Evolutionary conservation across 2,888 invertebrate genomes (phyloP).

Genomic region (Brachylomia viminalis): DNA sequence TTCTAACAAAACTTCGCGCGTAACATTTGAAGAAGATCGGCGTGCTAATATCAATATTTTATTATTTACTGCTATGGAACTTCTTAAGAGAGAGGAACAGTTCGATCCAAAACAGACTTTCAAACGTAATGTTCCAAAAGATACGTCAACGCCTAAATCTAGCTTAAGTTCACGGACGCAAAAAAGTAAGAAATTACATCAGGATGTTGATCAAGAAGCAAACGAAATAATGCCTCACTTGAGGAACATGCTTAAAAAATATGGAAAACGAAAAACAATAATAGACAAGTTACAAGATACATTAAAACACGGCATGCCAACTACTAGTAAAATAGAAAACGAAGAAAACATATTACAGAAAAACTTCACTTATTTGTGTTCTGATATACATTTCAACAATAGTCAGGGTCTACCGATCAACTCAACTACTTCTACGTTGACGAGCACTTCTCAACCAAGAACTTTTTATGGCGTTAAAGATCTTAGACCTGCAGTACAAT

Average conservation of each 20-base stretch:
- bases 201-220: not conserved
- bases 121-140: constrained; percentile 12
- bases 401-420: not conserved
- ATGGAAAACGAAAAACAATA: constrained; percentile 18
- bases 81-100: constrained; percentile 11
- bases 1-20: constrained; percentile 30
- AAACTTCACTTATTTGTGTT: not conserved
- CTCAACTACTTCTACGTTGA: not conserved
- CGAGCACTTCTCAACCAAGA: not conserved
- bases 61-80: constrained; percentile 29
- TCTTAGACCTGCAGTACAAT: not conserved
- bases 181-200: not conserved
- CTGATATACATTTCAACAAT: not conserved
- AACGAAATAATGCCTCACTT: constrained; percentile 9
- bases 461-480: not conserved
- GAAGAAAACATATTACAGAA: not conserved
- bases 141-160: constrained; percentile 25
- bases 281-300: not conserved
- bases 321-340: constrained; percentile 13
- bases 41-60: constrained; percentile 18
- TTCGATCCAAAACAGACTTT: not conserved
- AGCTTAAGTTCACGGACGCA: not conserved
- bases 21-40: constrained; percentile 36
- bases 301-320: not conserved
- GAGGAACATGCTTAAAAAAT: constrained; percentile 14